phyloP scores from a whole-genome alignment of 2,797 vertebrate genomes.

The Anas georgica region DNA sequence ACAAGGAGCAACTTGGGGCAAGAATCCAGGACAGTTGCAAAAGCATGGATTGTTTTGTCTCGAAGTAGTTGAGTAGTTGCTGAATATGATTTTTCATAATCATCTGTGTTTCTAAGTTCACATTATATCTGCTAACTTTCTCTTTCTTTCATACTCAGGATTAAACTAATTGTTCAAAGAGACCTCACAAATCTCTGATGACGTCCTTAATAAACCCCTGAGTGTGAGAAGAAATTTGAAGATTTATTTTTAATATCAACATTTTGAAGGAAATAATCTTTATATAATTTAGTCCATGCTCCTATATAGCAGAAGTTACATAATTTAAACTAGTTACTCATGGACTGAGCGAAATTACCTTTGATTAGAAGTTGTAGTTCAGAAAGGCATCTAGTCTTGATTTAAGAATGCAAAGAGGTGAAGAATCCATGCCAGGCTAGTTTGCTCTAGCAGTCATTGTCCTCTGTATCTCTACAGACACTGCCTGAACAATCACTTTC shows the following conservation, averaged over 20 bases:
- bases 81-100: not conserved
- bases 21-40: conserved; percentile 17
- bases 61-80: not conserved
- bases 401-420: not conserved
- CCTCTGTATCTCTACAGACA: not conserved
- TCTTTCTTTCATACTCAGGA: not conserved
- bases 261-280: not conserved
- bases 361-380: not conserved
- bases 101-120: not conserved
- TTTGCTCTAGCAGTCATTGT: not conserved
- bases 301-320: not conserved
- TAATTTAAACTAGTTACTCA: not conserved
- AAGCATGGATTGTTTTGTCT: not conserved
- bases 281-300: not conserved
- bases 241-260: not conserved
- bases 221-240: not conserved
- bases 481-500: not conserved
- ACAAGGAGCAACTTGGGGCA: not conserved
- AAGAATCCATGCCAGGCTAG: not conserved
- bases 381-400: not conserved
- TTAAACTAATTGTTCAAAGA: not conserved
- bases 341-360: not conserved
- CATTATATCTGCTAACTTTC: not conserved
- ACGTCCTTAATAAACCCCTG: not conserved
- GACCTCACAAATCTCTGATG: not conserved